phyloP scores from a whole-genome alignment of 2,888 invertebrate genomes.

The Kuschelorhynchus macadamiae region DNA sequence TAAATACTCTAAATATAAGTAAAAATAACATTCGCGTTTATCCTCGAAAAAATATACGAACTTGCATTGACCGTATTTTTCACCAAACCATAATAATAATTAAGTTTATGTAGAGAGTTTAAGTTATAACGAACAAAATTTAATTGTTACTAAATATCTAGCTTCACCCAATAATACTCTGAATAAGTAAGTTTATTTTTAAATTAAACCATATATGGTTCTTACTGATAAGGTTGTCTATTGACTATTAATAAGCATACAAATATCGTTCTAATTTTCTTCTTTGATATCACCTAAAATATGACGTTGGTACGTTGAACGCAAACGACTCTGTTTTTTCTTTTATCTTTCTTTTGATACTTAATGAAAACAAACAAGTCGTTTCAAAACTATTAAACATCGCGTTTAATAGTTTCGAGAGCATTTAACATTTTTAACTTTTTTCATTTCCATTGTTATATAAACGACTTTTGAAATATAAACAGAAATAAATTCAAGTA shows the following conservation, averaged over 20 bases:
- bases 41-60: too few relatives aligned
- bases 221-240: conserved; percentile 21
- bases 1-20: too few relatives aligned
- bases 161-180: background rate
- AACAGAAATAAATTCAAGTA: too few relatives aligned
- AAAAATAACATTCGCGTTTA: too few relatives aligned
- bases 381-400: background rate
- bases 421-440: too few relatives aligned
- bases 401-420: too few relatives aligned
- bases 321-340: conserved; percentile 15
- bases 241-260: conserved; percentile 12
- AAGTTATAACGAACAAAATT: too few relatives aligned
- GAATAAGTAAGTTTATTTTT: conserved; percentile 6
- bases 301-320: conserved; percentile 21
- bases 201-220: conserved; percentile 1
- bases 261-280: conserved; percentile 23
- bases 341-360: conserved; percentile 18
- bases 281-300: conserved; percentile 23
- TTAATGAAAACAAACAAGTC: conserved; percentile 14
- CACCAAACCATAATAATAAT: too few relatives aligned
- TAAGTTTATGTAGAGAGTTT: too few relatives aligned
- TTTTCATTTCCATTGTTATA: background rate
- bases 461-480: background rate
- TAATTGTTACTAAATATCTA: too few relatives aligned
- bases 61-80: too few relatives aligned